Percentiles rank a stretch among this genome's conserved stretches.
These are phyloP conservation scores for Macrostomum lignano DNA, from an alignment of 1,140 invertebrate genomes.

Conservation along the genomic window DNA sequence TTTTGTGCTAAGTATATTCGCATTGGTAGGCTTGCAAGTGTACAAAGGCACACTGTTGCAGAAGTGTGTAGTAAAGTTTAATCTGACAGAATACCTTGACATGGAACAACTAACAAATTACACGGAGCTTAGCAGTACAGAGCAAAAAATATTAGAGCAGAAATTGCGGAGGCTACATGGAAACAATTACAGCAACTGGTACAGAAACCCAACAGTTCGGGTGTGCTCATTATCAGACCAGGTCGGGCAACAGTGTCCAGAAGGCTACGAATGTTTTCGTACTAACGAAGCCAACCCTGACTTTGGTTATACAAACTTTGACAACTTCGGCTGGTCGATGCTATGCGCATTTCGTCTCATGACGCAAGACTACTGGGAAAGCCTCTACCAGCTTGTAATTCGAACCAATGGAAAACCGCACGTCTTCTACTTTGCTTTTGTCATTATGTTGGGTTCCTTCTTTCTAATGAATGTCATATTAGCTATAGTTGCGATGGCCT, in stretches of 20 bases:
- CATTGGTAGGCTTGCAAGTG: conserved; percentile 82
- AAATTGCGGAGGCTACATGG: too few relatives aligned
- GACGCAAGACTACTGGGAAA: conserved; percentile 95
- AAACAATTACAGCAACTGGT: too few relatives aligned
- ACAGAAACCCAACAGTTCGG: too few relatives aligned
- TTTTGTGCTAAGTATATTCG: conserved; percentile 91
- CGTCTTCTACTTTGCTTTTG: conserved; percentile 46
- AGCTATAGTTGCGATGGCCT: conserved; percentile 94
- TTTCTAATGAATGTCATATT: conserved; percentile 94
- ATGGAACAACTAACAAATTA: too few relatives aligned
- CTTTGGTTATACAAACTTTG: conserved; percentile 83
- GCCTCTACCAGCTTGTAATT: conserved; percentile 19
- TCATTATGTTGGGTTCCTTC: conserved; percentile 89
- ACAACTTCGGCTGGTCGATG: conserved; percentile 83
- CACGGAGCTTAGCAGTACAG: too few relatives aligned
- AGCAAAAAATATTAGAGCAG: too few relatives aligned
- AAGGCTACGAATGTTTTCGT: conserved; percentile 1
- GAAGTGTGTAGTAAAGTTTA: conserved; percentile 73
- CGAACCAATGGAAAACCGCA: conserved; percentile 3
- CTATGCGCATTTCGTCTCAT: conserved; percentile 76
- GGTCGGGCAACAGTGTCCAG: too few relatives aligned
- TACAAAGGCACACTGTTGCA: conserved; percentile 86
- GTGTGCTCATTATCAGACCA: too few relatives aligned
- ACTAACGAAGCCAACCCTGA: conserved; percentile 67
- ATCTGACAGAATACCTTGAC: too few relatives aligned